Percentiles rank a stretch among this genome's conserved stretches.
These are phyloP conservation scores for Lithophane semibrunnea DNA, from an alignment of 2,888 invertebrate species.

Conservation along the genomic window DNA sequence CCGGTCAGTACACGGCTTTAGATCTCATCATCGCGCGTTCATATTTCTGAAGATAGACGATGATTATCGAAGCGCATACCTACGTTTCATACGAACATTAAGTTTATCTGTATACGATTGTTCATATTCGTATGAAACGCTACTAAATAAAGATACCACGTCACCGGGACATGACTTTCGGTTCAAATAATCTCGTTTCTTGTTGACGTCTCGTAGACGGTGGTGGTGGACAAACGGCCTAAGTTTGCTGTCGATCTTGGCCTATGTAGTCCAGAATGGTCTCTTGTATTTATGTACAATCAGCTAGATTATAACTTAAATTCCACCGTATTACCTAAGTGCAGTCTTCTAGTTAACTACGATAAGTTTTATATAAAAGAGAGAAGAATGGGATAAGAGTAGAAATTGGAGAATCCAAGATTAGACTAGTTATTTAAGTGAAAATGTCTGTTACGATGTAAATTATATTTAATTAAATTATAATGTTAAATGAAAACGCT, in stretches of 20 bases:
- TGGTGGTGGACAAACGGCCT: too few relatives aligned
- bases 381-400: background rate
- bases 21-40: background rate
- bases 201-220: too few relatives aligned
- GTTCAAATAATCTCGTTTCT: too few relatives aligned
- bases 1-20: too few relatives aligned
- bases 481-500: constrained; percentile 13
- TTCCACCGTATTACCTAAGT: constrained; percentile 43
- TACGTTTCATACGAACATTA: background rate
- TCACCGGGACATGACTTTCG: too few relatives aligned
- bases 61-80: background rate
- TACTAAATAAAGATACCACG: too few relatives aligned
- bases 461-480: constrained; percentile 45
- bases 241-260: background rate
- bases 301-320: constrained; percentile 27
- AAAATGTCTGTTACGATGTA: constrained; percentile 28
- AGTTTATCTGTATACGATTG: background rate
- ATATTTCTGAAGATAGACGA: background rate
- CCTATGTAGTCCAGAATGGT: background rate
- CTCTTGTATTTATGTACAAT: constrained; percentile 26
- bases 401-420: constrained; percentile 13
- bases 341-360: background rate
- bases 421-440: constrained; percentile 16
- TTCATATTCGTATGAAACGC: background rate
- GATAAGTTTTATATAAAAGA: constrained; percentile 20